phyloP scores from a whole-genome alignment of 2,797 vertebrate species.

The Sebastes trivittatus region DNA sequence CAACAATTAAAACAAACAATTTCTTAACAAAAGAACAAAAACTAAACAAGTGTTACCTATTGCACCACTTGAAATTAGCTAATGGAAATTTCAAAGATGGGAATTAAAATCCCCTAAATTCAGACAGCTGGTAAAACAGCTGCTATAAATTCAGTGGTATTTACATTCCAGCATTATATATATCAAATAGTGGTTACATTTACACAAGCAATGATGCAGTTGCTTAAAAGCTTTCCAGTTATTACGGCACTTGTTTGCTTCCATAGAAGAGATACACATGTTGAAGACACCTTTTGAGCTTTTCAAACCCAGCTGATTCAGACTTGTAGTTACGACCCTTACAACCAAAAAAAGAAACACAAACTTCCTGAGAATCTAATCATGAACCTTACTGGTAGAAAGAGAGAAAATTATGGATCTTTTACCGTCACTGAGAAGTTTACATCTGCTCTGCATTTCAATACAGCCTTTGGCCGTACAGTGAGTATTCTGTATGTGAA shows the following conservation, averaged over 20 bases:
- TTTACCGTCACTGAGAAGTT: conserved; percentile 67
- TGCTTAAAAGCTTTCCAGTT: not conserved
- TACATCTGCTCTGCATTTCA: conserved; percentile 56
- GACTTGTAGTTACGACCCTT: conserved; percentile 75
- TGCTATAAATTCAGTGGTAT: not conserved
- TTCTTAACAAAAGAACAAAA: not conserved
- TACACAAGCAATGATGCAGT: not conserved
- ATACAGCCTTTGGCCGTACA: conserved; percentile 52
- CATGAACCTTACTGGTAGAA: conserved; percentile 92
- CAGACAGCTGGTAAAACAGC: not conserved
- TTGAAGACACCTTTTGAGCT: conserved; percentile 22
- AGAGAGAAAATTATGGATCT: conserved; percentile 73
- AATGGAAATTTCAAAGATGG: not conserved
- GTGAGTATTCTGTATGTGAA: conserved; percentile 52
- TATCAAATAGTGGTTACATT: not conserved
- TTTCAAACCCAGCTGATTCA: conserved; percentile 42
- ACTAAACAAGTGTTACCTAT: not conserved
- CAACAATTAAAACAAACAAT: not conserved
- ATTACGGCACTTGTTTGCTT: conserved; percentile 3
- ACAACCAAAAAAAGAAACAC: conserved; percentile 70
- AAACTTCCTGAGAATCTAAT: conserved; percentile 95
- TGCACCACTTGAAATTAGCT: not conserved
- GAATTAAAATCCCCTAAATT: not conserved
- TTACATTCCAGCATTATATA: not conserved
- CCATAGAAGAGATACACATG: conserved; percentile 25